Evolutionary conservation across 37 sponge, comb jelly and placozoan species (phyloP).

Genomic region (Chondrosia reniformis): DNA sequence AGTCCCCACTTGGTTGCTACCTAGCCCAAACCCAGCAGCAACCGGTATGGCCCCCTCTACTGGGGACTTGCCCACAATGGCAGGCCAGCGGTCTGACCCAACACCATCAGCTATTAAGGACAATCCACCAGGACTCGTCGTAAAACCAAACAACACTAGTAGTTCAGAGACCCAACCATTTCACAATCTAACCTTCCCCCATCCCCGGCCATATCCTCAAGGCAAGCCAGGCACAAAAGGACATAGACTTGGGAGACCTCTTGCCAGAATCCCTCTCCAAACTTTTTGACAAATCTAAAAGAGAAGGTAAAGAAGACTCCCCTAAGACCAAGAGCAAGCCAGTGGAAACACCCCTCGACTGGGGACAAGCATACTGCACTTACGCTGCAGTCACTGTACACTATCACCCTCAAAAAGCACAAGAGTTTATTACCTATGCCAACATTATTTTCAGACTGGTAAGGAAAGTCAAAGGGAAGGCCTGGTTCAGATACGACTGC

Average conservation of each 20-base stretch:
- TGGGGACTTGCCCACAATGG: too few species aligned
- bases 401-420: background rate
- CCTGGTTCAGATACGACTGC: constrained; percentile 15
- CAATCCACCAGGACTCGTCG: too few species aligned
- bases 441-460: constrained; percentile 3
- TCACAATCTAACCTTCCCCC: constrained; percentile 21
- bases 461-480: background rate
- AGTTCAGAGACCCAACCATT: too few species aligned
- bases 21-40: too few species aligned
- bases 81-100: too few species aligned
- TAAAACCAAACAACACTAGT: too few species aligned
- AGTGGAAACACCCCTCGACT: background rate
- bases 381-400: constrained; percentile 3
- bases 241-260: constrained; percentile 19
- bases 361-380: constrained; percentile 16
- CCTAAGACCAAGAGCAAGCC: background rate
- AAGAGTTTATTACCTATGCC: constrained; percentile 10
- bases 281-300: background rate
- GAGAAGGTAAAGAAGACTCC: background rate
- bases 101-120: too few species aligned
- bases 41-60: too few species aligned
- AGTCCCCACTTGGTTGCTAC: too few species aligned
- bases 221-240: background rate
- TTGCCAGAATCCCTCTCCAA: constrained; percentile 13
- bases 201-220: constrained; percentile 2